Evolutionary conservation across 2,113 vertebrate genomes (phyloP).

Genomic region (Stegastes partitus): DNA sequence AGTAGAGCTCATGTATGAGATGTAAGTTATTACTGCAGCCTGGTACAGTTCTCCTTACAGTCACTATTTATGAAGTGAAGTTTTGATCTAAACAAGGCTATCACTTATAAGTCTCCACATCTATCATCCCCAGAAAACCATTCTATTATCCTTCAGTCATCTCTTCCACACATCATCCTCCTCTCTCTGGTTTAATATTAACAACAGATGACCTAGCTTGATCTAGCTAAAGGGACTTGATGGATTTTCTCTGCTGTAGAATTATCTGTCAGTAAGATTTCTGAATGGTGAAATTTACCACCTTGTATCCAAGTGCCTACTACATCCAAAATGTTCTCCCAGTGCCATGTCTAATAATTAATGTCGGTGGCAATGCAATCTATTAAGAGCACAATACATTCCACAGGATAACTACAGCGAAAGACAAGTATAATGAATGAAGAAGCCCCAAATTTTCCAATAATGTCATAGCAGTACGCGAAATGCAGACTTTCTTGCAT

Average conservation of each 20-base stretch:
- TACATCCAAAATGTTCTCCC: neutral
- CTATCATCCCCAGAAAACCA: neutral
- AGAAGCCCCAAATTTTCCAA: neutral
- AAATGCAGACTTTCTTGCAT: neutral
- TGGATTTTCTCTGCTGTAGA: neutral
- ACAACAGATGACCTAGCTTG: neutral
- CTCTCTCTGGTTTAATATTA: constrained; percentile 3
- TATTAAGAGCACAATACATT: neutral
- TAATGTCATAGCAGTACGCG: neutral
- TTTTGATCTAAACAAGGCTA: constrained; percentile 20
- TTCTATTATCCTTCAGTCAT: neutral
- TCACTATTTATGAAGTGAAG: constrained; percentile 18
- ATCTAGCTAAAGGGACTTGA: neutral
- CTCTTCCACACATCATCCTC: neutral
- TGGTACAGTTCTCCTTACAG: constrained; percentile 6
- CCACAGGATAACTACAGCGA: neutral
- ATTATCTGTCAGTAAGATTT: neutral
- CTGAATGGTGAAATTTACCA: neutral
- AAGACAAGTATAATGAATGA: neutral
- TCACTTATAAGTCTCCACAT: constrained; percentile 4
- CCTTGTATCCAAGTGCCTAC: neutral
- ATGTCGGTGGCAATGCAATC: neutral
- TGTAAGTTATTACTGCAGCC: constrained; percentile 43
- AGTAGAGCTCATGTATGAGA: constrained; percentile 24
- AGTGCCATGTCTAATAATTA: neutral